Conservation (phyloP, 2,113 vertebrate species). For the Garra rufa region DNA sequence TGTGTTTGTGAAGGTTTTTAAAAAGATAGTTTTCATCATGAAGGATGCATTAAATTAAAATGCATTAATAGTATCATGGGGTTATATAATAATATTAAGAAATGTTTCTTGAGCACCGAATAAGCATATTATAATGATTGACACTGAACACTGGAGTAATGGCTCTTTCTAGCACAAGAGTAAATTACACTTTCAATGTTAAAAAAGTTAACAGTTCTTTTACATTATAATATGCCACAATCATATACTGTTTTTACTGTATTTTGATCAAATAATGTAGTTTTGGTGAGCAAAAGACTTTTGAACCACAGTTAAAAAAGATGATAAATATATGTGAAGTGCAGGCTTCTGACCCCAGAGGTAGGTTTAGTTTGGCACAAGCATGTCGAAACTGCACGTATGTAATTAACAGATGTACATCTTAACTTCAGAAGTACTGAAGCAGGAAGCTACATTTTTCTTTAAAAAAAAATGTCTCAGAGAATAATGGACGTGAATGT, state of each 20-base stretch:
- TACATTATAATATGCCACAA: not conserved
- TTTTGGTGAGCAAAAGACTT: not conserved
- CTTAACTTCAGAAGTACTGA: not conserved
- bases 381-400: not conserved
- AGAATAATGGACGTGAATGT: not conserved
- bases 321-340: not conserved
- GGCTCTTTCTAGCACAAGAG: not conserved
- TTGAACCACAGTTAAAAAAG: not conserved
- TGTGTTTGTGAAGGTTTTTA: not conserved
- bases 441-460: not conserved
- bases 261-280: not conserved
- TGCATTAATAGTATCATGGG: too few species aligned
- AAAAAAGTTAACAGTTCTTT: not conserved
- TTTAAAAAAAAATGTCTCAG: not conserved
- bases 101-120: not conserved
- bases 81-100: not conserved
- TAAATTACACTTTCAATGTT: not conserved
- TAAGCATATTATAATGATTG: not conserved
- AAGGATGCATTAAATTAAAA: too few species aligned
- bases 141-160: too few species aligned
- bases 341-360: conserved; percentile 4
- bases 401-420: not conserved
- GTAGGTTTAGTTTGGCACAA: conserved; percentile 1
- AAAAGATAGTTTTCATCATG: not conserved
- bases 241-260: not conserved